A percentile compares a stretch with the other conserved stretches of the same genome.
These are phyloP conservation scores for Boleophthalmus pectinirostris DNA, from an alignment of 2,113 vertebrate species.

Conservation along the genomic window DNA sequence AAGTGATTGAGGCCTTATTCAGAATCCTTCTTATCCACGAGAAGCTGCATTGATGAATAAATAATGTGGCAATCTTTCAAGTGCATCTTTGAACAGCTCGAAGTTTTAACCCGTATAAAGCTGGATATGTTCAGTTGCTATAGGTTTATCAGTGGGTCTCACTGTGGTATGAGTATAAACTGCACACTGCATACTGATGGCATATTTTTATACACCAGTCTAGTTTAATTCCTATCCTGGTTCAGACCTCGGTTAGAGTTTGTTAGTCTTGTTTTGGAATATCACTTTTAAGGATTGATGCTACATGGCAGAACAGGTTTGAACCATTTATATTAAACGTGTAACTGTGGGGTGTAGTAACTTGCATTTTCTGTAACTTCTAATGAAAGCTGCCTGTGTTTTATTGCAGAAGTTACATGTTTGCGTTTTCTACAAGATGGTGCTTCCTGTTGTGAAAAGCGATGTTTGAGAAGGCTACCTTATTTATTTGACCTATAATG, in stretches of 20 bases:
- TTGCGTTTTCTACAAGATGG: no score
- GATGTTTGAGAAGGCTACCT: no score
- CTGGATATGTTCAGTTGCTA: constrained; percentile 27
- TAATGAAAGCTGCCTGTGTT: no score
- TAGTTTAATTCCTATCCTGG: not conserved
- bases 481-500: no score
- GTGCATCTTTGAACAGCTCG: constrained; percentile 59
- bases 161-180: not conserved
- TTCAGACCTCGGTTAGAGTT: not conserved
- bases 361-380: no score
- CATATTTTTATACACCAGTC: not conserved
- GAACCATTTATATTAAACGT: no score
- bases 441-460: no score
- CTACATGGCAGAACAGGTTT: no score
- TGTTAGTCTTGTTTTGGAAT: not conserved
- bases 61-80: constrained; percentile 66
- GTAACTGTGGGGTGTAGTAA: no score
- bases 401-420: no score
- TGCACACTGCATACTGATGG: no score
- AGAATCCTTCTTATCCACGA: constrained; percentile 51
- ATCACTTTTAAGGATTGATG: not conserved
- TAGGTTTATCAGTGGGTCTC: not conserved
- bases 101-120: constrained; percentile 64
- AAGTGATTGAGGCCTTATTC: constrained; percentile 51
- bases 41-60: constrained; percentile 67